Evolutionary conservation across 2,888 invertebrate species (phyloP), one percentile per base, ranked within the genome.

Genomic region (Protonemura montana): DNA sequence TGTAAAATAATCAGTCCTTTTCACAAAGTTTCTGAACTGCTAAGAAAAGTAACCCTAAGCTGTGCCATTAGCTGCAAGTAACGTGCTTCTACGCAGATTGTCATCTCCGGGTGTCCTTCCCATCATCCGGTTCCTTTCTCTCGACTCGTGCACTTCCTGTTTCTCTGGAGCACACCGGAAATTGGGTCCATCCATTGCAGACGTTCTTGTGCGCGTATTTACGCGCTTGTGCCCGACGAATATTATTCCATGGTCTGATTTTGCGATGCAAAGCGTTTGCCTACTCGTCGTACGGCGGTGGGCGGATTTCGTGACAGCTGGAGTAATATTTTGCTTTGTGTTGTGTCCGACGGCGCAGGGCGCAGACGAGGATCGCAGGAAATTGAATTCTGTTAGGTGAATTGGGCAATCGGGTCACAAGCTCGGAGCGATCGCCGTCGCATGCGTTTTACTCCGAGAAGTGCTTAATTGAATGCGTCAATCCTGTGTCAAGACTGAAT

Each of bases 111-210:
- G 28, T n/a, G 81, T 81, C 81, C 59, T 59, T 59, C 59, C 21
- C 59, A 59, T 59, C 59, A 59, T 59, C 16, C 59, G 59, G 16
- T 59, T 59, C 59, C 59, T 59, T 59, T 59, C 59, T 21, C 59
- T 2, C 59, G 59, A 59, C 59, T 59, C 59, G 59, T 59, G 59
- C 59, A 59, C 59, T 59, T 59, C 59, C 59, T 59, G 59, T 59
- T 59, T 59, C 59, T 59, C 59, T 59, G 13, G 59, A 59, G 59
- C 81, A n/a, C 27, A 7, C 29, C 81, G 81, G 81, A 81, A 81
- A 81, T 81, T 81, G 81, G 30, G 30, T 81, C 81, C 81, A 81
- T 81, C 81, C 81, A 81, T 81, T 29, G 81, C 81, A 59, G 59
- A 59, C 59, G 59, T 59, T 59, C 2, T 13, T 13, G 5, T 35